A percentile compares a stretch with the other conserved stretches of the same genome.
phyloP scores from a whole-genome alignment of 2,113 vertebrate species.

The Colossoma macropomum region DNA sequence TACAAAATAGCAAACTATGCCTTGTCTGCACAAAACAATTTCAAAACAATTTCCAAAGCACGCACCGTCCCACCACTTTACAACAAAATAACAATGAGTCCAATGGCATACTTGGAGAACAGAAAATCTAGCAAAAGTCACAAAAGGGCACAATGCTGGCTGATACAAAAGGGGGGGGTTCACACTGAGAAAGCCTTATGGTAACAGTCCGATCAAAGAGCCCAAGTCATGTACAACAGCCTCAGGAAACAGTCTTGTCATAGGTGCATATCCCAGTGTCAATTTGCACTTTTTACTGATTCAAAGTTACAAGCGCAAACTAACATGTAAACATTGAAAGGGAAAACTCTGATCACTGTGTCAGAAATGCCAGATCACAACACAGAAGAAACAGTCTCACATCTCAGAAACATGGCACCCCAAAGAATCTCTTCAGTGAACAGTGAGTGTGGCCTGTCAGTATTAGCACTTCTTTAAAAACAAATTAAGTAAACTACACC shows the following conservation, averaged over 20 bases:
- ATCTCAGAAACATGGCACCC: slow-evolving; percentile 53
- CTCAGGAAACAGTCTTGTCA: slow-evolving; percentile 55
- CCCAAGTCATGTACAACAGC: slow-evolving; percentile 50
- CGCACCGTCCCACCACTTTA: slow-evolving; percentile 42
- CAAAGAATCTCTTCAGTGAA: slow-evolving; percentile 36
- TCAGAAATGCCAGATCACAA: not conserved
- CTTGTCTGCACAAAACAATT: slow-evolving; percentile 52
- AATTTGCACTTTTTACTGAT: slow-evolving; percentile 56
- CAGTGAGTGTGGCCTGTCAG: slow-evolving; percentile 17
- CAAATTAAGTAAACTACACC: slow-evolving; percentile 27
- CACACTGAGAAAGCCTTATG: slow-evolving; percentile 45
- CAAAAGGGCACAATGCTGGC: slow-evolving; percentile 8
- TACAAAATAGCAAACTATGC: slow-evolving; percentile 40
- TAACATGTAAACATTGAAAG: slow-evolving; percentile 60
- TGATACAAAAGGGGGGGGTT: slow-evolving; percentile 16
- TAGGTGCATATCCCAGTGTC: slow-evolving; percentile 52
- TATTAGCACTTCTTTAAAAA: slow-evolving; percentile 42
- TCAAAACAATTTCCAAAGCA: not conserved
- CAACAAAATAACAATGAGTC: slow-evolving; percentile 23
- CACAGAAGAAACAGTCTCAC: slow-evolving; percentile 37
- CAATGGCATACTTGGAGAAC: slow-evolving; percentile 7
- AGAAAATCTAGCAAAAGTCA: not conserved
- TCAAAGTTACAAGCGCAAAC: slow-evolving; percentile 57
- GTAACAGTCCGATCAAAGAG: slow-evolving; percentile 49
- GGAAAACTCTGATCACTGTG: slow-evolving; percentile 41